These are phyloP conservation scores for Pristionchus mayeri DNA, from an alignment of 2,888 invertebrate genomes.

Conservation along the genomic window DNA sequence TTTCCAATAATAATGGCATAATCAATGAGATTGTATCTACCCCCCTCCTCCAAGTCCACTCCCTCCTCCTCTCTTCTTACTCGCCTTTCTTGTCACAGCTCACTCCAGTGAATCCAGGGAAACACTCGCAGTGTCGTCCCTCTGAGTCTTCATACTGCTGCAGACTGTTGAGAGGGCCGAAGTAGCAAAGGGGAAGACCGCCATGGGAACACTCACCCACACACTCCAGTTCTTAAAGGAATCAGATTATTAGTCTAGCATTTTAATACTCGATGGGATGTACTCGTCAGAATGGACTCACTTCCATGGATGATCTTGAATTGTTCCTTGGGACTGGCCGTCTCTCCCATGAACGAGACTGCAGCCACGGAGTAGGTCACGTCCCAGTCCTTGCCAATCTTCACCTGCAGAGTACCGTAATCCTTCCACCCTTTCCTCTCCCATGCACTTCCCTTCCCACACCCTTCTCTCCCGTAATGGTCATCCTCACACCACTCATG, in stretches of 20 bases:
- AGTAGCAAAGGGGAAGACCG: slow-evolving; percentile 72
- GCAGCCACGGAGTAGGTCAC: slow-evolving; percentile 65
- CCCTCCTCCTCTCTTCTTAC: too few species aligned
- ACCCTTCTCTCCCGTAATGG: slow-evolving; percentile 8
- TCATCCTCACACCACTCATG: slow-evolving; percentile 3
- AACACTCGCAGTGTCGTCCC: slow-evolving; percentile 72
- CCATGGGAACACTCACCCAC: slow-evolving; percentile 69
- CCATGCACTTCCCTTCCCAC: not conserved
- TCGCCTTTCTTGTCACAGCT: slow-evolving; percentile 48
- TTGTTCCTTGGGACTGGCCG: slow-evolving; percentile 56
- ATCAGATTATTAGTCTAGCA: not conserved
- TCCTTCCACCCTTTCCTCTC: not conserved
- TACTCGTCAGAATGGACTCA: not conserved
- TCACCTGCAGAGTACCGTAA: slow-evolving; percentile 53
- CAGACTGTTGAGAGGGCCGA: slow-evolving; percentile 60
- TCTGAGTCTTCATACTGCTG: slow-evolving; percentile 61
- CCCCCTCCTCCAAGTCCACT: too few species aligned
- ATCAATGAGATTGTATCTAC: too few species aligned
- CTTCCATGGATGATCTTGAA: slow-evolving; percentile 41
- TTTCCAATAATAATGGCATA: too few species aligned
- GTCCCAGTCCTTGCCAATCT: slow-evolving; percentile 59
- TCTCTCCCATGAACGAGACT: slow-evolving; percentile 70
- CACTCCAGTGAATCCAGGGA: slow-evolving; percentile 69
- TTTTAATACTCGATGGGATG: too few species aligned
- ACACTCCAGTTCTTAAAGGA: slow-evolving; percentile 65